Evolutionary conservation across 2,113 vertebrate genomes (phyloP).

Genomic region (Marmota monax): DNA sequence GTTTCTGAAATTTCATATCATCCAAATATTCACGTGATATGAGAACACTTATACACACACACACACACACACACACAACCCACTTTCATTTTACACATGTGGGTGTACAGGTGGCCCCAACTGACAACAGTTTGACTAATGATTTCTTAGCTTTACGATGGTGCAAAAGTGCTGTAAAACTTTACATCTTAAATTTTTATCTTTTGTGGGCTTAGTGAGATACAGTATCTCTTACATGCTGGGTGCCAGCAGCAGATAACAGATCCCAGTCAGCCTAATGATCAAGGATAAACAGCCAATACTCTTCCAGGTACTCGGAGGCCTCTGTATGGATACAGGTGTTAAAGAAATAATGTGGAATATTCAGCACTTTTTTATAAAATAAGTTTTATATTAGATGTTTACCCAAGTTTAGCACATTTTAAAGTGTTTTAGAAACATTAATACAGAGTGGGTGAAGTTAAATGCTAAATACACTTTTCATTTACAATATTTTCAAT

Average conservation of each 20-base stretch:
- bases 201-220: not conserved
- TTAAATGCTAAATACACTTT: not conserved
- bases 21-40: not conserved
- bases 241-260: accelerated
- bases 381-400: not conserved
- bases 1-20: not conserved
- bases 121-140: not conserved
- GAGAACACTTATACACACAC: not conserved
- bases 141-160: not conserved
- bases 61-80: not conserved
- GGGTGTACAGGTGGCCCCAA: not conserved
- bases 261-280: not conserved
- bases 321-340: not conserved
- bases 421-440: not conserved
- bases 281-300: not conserved
- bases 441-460: not conserved
- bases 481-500: not conserved
- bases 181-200: not conserved
- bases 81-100: not conserved
- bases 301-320: not conserved
- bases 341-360: not conserved
- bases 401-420: not conserved
- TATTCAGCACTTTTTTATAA: not conserved
- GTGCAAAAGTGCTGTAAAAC: not conserved
- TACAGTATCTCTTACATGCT: too few relatives aligned